Percentiles rank a stretch among this genome's conserved stretches.
Evolutionary conservation across 2,113 vertebrate genomes (phyloP).

Genomic region (Pseudonaja textilis): DNA sequence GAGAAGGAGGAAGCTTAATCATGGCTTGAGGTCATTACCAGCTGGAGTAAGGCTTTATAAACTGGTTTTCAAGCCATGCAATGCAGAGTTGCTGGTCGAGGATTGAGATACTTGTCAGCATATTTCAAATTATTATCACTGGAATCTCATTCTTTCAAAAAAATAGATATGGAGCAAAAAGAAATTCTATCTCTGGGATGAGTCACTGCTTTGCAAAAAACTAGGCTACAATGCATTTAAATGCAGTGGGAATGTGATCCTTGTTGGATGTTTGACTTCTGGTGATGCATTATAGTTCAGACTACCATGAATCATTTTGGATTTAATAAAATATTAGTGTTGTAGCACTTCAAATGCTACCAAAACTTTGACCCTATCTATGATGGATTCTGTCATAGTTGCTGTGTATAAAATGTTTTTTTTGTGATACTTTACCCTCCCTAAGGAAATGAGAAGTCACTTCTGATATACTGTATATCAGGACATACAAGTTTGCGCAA

Average conservation of each 20-base stretch:
- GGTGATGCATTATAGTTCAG: background rate
- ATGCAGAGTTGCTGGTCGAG: background rate
- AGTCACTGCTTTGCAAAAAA: background rate
- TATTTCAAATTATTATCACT: background rate
- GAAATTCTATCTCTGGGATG: background rate
- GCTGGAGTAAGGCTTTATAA: background rate
- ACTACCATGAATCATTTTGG: background rate
- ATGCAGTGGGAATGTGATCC: background rate
- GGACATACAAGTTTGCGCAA: background rate
- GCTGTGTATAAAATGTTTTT: background rate
- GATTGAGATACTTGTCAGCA: background rate
- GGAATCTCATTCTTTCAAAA: background rate
- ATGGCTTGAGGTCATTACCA: background rate
- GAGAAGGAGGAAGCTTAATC: background rate
- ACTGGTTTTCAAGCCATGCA: background rate
- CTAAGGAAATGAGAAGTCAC: background rate
- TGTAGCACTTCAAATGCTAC: background rate
- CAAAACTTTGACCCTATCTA: background rate
- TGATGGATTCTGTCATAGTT: background rate
- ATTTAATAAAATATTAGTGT: background rate
- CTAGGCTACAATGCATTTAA: background rate
- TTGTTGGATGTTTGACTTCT: background rate
- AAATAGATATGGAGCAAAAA: background rate
- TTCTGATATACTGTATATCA: background rate
- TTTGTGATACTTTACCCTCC: background rate